Percentiles rank a stretch among this genome's conserved stretches.
Evolutionary conservation across 2,888 invertebrate species (phyloP).

Genomic region (Microctonus aethiopoides): DNA sequence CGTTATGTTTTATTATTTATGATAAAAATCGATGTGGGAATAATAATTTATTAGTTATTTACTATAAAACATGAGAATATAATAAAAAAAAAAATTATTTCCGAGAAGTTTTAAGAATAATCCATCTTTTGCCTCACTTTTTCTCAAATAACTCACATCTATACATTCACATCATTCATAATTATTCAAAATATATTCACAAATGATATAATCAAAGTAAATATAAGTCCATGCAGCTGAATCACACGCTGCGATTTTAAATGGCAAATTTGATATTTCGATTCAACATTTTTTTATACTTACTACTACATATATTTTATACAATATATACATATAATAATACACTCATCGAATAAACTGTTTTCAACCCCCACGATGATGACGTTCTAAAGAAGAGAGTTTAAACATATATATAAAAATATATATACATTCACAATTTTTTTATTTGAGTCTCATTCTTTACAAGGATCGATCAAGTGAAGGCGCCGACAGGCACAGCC

Average conservation of each 20-base stretch:
- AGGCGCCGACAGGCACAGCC: slow-evolving; percentile 32
- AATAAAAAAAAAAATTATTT: no score
- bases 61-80: no score
- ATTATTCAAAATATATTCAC: slow-evolving; percentile 58
- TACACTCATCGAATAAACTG: background rate
- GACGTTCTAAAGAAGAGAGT: slow-evolving; percentile 16
- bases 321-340: background rate
- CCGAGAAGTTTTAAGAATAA: no score
- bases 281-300: slow-evolving; percentile 53
- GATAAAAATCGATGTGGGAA: no score
- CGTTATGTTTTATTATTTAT: no score
- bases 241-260: slow-evolving; percentile 60
- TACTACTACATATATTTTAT: background rate
- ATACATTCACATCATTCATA: slow-evolving; percentile 45
- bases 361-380: background rate
- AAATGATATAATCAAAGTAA: slow-evolving; percentile 36
- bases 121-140: no score
- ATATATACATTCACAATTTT: background rate
- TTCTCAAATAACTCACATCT: slow-evolving; percentile 52
- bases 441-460: slow-evolving; percentile 6
- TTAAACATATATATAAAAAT: no score
- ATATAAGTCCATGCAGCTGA: background rate
- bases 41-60: no score
- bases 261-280: slow-evolving; percentile 52
- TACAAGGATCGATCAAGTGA: slow-evolving; percentile 25